These are phyloP conservation scores for Dasysyrphus albostriatus DNA, from an alignment of 2,888 invertebrate species.

Conservation along the genomic window DNA sequence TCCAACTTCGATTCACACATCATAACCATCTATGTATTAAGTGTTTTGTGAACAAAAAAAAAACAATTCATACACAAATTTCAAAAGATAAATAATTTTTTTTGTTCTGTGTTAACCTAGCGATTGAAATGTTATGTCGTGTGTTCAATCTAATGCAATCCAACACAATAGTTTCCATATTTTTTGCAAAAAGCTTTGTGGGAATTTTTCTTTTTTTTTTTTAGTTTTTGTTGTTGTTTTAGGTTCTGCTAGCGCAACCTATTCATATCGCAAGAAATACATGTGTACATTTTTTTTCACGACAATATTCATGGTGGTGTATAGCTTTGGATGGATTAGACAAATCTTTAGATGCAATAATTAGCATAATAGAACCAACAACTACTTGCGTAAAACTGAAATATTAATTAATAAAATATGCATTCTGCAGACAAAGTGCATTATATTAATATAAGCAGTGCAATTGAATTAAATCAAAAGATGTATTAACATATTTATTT, in stretches of 20 bases:
- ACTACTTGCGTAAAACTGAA: constrained; percentile 2
- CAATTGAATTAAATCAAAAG: constrained; percentile 21
- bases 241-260: constrained; percentile 9
- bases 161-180: constrained; percentile 7
- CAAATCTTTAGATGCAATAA: constrained; percentile 6
- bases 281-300: not conserved
- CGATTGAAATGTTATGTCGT: constrained; percentile 14
- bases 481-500: constrained; percentile 16
- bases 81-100: constrained; percentile 4
- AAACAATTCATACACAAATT: not conserved
- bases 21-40: not conserved
- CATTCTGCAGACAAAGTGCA: constrained; percentile 2
- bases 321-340: not conserved
- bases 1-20: constrained; percentile 8
- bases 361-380: not conserved
- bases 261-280: constrained; percentile 6
- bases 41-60: not conserved
- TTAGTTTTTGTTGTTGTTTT: not conserved
- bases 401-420: not conserved
- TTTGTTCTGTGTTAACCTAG: not conserved
- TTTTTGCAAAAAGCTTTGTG: constrained; percentile 3
- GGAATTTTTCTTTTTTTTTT: not conserved
- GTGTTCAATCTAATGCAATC: constrained; percentile 33
- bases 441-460: constrained; percentile 4
- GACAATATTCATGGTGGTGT: not conserved